Evolutionary conservation across 2,888 invertebrate species (phyloP), one percentile per base, ranked within the genome.

Genomic region (Sphecodes monilicornis): DNA sequence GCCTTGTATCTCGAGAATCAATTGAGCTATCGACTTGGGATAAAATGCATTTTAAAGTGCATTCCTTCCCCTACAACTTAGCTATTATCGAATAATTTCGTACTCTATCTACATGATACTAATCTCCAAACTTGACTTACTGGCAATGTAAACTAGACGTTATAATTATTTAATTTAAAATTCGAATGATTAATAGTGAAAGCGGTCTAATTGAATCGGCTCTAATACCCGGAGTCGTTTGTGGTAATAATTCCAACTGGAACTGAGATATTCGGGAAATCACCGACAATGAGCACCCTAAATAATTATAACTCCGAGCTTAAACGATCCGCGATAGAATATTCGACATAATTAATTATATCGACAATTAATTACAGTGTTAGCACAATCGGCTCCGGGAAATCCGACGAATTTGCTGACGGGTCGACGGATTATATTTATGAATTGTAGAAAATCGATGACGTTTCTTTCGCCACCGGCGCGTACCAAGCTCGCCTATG

Each of bases 341-440:
- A 75, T 76, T 78, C 86, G 83, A 86, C 77, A 73, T 76, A 82
- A 86, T 88, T 88, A 85, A 88, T 86, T 83, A 86, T 60, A 60
- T 78, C 88, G 80, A 82, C 73, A 79, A 86, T 88, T 88, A 82
- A 88, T 85, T 83, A 88, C 86, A 75, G 81, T 70, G 75, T 11
- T 75, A 76, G 82, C 80, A 80, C 78, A 81, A 86, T 80, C 80
- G 84, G 76, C 77, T 64, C 57, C 68, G 66, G 87, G 72, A 82
- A 87, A 86, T 82, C 74, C 78, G 75, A 78, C 84, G 57, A 87
- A 87, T 87, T 86, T 85, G 77, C 71, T 66, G 50, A 68, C 76
- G 18, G 32, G 18, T 64, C 80, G 83, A 26, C 74, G 84, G 80
- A 84, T 87, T 87, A 78, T 87, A 80, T 76, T 76, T 69, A 69